phyloP scores from a whole-genome alignment of 35 echinoderm and acorn worm genomes.

The Nesometra sesokonis region DNA sequence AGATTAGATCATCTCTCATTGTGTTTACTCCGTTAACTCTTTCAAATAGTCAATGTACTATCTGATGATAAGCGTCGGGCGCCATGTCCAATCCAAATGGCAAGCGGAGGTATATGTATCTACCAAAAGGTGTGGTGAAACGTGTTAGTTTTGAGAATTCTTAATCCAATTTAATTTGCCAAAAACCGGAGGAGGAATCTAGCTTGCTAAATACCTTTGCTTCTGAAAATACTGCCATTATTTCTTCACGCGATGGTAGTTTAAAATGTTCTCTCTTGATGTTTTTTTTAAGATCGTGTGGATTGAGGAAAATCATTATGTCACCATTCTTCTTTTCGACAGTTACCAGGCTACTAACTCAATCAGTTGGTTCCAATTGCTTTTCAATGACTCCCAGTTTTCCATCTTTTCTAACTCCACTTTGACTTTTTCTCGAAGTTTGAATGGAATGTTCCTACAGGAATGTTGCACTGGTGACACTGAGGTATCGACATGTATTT shows the following conservation, averaged over 20 bases:
- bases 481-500: not conserved
- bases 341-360: slow-evolving; percentile 33
- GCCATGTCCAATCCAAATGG: slow-evolving; percentile 26
- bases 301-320: slow-evolving; percentile 34
- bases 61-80: slow-evolving; percentile 40
- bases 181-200: slow-evolving; percentile 16
- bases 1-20: slow-evolving; percentile 37
- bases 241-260: slow-evolving; percentile 34
- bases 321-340: slow-evolving; percentile 26
- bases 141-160: not conserved
- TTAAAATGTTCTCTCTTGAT: slow-evolving; percentile 29
- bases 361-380: slow-evolving; percentile 34
- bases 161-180: slow-evolving; percentile 31
- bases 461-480: slow-evolving; percentile 28
- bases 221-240: slow-evolving; percentile 4
- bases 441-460: slow-evolving; percentile 28
- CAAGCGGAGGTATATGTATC: slow-evolving; percentile 5
- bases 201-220: slow-evolving; percentile 30
- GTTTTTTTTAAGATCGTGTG: slow-evolving; percentile 36
- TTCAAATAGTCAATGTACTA: slow-evolving; percentile 29
- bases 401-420: slow-evolving; percentile 45
- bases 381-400: slow-evolving; percentile 32
- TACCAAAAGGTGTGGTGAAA: slow-evolving; percentile 16
- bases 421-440: slow-evolving; percentile 40
- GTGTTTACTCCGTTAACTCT: slow-evolving; percentile 32